Percentiles rank a stretch among this genome's conserved stretches.
Conservation (phyloP, 2,888 invertebrate species). For the Hypercompe scribonia region DNA sequence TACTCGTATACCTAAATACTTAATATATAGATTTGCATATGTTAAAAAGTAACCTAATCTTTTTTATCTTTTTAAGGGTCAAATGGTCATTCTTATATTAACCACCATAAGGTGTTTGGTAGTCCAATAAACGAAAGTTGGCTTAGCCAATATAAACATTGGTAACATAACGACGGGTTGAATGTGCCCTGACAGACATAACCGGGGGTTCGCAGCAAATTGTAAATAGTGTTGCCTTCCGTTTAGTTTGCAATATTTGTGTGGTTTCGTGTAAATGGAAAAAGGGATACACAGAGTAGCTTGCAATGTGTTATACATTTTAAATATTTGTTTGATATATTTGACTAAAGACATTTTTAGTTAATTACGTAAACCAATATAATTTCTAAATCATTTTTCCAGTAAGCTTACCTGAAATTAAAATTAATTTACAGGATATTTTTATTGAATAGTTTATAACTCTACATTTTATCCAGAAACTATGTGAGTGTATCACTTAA, state of each 20-base stretch:
- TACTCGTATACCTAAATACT: too few relatives aligned
- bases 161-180: conserved; percentile 73
- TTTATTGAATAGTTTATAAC: background rate
- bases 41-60: conserved; percentile 19
- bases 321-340: too few relatives aligned
- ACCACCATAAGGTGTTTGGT: conserved; percentile 40
- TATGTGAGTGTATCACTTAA: background rate
- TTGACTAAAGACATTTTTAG: too few relatives aligned
- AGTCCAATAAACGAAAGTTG: conserved; percentile 63
- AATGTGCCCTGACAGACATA: conserved; percentile 79
- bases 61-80: conserved; percentile 2
- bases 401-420: too few relatives aligned
- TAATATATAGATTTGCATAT: conserved; percentile 20
- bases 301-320: background rate
- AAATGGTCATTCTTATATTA: conserved; percentile 39
- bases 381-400: too few relatives aligned
- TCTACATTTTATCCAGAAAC: background rate
- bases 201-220: conserved; percentile 70
- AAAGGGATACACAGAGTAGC: conserved; percentile 69
- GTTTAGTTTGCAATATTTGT: conserved; percentile 86
- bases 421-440: too few relatives aligned
- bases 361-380: too few relatives aligned
- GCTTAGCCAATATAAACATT: conserved; percentile 76
- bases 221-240: conserved; percentile 82
- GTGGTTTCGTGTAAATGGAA: conserved; percentile 84